Evolutionary conservation across 2,888 invertebrate species (phyloP).

Genomic region (Tetragonula carbonaria): DNA sequence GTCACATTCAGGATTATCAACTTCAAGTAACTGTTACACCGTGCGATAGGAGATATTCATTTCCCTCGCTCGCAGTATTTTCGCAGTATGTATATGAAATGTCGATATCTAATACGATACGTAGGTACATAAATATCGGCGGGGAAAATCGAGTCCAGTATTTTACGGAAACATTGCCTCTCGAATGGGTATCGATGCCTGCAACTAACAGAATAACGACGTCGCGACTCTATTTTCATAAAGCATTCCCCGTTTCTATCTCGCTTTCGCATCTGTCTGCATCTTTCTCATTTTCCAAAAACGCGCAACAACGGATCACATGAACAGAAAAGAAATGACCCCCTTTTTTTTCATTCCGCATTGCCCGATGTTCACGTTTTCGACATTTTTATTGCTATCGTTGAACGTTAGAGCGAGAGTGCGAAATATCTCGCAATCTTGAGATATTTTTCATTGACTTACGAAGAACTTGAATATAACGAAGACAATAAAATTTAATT

Average conservation of each 20-base stretch:
- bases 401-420: neutral
- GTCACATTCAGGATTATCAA: constrained; percentile 2
- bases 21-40: constrained; percentile 3
- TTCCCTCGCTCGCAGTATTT: constrained; percentile 9
- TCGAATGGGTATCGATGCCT: constrained; percentile 23
- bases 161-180: constrained; percentile 37
- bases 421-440: neutral
- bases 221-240: constrained; percentile 21
- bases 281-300: neutral
- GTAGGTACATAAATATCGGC: constrained; percentile 25
- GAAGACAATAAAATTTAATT: neutral
- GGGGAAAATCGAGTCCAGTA: constrained; percentile 29
- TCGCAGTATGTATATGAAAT: constrained; percentile 8
- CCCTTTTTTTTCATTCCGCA: neutral
- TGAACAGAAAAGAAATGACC: neutral
- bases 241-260: neutral
- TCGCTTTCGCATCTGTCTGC: neutral
- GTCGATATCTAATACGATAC: constrained; percentile 40
- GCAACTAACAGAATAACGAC: constrained; percentile 21
- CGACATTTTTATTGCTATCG: neutral
- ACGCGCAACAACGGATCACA: too few relatives aligned
- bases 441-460: neutral
- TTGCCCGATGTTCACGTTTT: neutral
- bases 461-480: neutral
- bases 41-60: constrained; percentile 9